These are phyloP conservation scores for Agrochola macilenta DNA, from an alignment of 2,888 invertebrate species.

Conservation along the genomic window DNA sequence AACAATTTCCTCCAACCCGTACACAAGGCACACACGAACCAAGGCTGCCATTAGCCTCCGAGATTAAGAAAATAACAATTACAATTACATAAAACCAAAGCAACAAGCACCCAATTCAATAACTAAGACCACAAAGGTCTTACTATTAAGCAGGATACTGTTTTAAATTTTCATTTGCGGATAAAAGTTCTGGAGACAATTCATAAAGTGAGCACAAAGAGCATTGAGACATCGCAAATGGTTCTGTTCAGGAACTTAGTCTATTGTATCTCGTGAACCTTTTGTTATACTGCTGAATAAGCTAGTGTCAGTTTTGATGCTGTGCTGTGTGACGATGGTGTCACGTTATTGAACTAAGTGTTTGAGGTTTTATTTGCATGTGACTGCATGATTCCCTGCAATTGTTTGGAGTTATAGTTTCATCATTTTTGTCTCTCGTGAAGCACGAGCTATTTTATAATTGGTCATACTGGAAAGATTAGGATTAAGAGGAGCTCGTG, in stretches of 20 bases:
- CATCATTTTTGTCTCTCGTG: no score
- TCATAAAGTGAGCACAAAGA: constrained; percentile 73
- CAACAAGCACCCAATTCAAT: constrained; percentile 60
- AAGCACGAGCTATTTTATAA: no score
- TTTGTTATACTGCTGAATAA: constrained; percentile 72
- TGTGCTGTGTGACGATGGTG: constrained; percentile 50
- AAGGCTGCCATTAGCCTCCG: neutral
- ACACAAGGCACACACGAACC: neutral
- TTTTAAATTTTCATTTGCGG: constrained; percentile 68
- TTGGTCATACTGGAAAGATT: no score
- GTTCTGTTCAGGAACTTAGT: constrained; percentile 75
- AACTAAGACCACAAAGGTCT: constrained; percentile 46
- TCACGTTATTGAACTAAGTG: constrained; percentile 20
- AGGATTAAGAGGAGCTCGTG: no score
- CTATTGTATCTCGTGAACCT: constrained; percentile 72
- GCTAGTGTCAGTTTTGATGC: constrained; percentile 65
- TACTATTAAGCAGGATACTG: constrained; percentile 56
- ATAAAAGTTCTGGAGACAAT: constrained; percentile 69
- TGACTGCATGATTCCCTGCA: no score
- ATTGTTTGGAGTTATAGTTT: no score
- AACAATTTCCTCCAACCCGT: neutral
- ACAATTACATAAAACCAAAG: constrained; percentile 15
- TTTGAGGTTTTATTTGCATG: neutral
- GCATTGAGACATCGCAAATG: constrained; percentile 67
- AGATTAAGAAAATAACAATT: constrained; percentile 1